These are phyloP conservation scores for cattle (Bos taurus) DNA, from an alignment of 2,113 vertebrate genomes.

Conservation along the genomic window DNA sequence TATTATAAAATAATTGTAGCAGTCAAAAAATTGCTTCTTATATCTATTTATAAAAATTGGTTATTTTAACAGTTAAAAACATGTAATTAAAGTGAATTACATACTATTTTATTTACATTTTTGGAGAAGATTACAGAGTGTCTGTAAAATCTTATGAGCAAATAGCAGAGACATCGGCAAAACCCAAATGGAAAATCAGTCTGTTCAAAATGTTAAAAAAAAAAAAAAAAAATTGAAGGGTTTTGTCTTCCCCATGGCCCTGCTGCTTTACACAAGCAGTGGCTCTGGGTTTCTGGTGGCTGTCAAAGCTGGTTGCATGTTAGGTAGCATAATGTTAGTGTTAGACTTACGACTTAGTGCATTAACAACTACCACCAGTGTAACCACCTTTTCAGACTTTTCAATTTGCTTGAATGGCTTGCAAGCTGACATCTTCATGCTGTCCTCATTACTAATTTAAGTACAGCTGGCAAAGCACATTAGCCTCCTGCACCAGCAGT, in stretches of 20 bases:
- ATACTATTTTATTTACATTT: not conserved
- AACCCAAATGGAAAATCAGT: conserved; percentile 1
- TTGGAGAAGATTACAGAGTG: not conserved
- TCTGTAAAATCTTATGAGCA: not conserved
- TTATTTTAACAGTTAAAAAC: not conserved
- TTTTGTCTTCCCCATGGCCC: not conserved
- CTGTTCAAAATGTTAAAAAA: not conserved
- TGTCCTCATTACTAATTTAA: not conserved
- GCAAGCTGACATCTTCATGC: not conserved
- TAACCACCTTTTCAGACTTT: not conserved
- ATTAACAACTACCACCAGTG: not conserved
- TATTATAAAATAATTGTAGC: not conserved
- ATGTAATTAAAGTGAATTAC: not conserved
- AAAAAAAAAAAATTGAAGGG: not conserved
- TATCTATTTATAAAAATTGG: not conserved
- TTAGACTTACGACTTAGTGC: not conserved
- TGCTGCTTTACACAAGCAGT: not conserved
- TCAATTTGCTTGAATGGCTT: not conserved
- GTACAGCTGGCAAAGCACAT: not conserved
- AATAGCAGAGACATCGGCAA: not conserved
- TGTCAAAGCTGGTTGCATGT: not conserved
- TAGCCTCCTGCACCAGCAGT: not conserved
- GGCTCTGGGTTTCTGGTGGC: not conserved
- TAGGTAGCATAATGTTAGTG: not conserved
- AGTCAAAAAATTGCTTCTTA: not conserved